Evolutionary conservation across 2,113 vertebrate genomes (phyloP).

Genomic region (Cardinalis cardinalis): DNA sequence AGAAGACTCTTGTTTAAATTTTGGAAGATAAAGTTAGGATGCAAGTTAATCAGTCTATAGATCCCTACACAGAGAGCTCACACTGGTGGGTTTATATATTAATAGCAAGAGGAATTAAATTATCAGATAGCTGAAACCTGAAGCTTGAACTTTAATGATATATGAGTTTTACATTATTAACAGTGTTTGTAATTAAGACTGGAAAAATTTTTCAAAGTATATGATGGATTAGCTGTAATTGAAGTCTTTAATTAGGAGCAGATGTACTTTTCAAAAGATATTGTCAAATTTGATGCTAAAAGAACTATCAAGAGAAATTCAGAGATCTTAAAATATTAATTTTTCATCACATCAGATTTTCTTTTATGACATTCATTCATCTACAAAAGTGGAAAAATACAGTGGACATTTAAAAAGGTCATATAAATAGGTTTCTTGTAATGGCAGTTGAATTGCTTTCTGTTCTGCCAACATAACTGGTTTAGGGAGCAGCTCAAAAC

Average conservation of each 20-base stretch:
- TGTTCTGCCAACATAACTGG: neutral
- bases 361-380: conserved; percentile 25
- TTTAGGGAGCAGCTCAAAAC: neutral
- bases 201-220: neutral
- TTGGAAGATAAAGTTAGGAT: neutral
- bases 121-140: neutral
- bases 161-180: conserved; percentile 44
- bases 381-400: conserved; percentile 26
- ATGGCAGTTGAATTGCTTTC: conserved; percentile 14
- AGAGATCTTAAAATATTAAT: conserved; percentile 28
- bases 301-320: neutral
- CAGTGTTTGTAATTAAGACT: conserved; percentile 30
- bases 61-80: neutral
- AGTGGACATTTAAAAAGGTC: conserved; percentile 36
- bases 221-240: conserved; percentile 5
- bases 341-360: conserved; percentile 18
- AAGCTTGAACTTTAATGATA: conserved; percentile 25
- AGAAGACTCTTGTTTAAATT: neutral
- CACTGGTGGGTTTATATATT: neutral
- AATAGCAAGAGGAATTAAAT: conserved; percentile 4
- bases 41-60: neutral
- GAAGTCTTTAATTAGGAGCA: conserved; percentile 3
- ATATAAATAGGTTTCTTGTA: conserved; percentile 27
- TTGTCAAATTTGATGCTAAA: neutral
- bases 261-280: conserved; percentile 2